A percentile compares a stretch with the other conserved stretches of the same genome.
These are phyloP conservation scores for Agriopis marginaria DNA, from an alignment of 2,888 invertebrate species.

Conservation along the genomic window DNA sequence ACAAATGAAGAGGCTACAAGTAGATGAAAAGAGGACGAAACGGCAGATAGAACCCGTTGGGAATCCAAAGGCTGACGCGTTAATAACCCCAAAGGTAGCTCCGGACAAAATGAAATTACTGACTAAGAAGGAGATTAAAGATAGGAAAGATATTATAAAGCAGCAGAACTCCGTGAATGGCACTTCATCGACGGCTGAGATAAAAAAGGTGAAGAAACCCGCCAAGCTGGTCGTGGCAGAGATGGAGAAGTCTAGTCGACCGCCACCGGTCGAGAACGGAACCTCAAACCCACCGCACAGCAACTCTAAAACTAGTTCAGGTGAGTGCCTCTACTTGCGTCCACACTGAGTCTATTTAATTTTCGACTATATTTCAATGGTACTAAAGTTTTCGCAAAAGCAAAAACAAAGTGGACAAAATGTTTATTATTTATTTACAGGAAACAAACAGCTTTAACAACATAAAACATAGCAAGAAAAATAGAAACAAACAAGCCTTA, in stretches of 20 bases:
- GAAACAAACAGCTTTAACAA: too few relatives aligned
- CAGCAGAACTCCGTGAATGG: slow-evolving; percentile 74
- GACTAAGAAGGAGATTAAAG: slow-evolving; percentile 76
- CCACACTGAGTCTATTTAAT: too few relatives aligned
- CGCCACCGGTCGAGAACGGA: slow-evolving; percentile 71
- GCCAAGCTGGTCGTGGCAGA: slow-evolving; percentile 65
- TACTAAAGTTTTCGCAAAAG: too few relatives aligned
- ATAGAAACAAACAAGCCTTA: too few relatives aligned
- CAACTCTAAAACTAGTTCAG: slow-evolving; percentile 61
- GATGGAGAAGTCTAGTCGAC: slow-evolving; percentile 62
- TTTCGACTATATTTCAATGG: too few relatives aligned
- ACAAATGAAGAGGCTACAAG: slow-evolving; percentile 64
- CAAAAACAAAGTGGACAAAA: not conserved
- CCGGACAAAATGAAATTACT: slow-evolving; percentile 77
- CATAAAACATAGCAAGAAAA: too few relatives aligned
- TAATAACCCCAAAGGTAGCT: slow-evolving; percentile 69
- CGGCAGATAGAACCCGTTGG: slow-evolving; percentile 73
- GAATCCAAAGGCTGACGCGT: slow-evolving; percentile 72
- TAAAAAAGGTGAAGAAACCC: slow-evolving; percentile 72
- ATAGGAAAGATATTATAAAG: slow-evolving; percentile 73
- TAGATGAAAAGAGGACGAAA: slow-evolving; percentile 67
- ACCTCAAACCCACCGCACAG: slow-evolving; percentile 57
- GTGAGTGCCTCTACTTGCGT: slow-evolving; percentile 52
- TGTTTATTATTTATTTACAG: too few relatives aligned
- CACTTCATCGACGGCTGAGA: slow-evolving; percentile 59